Conservation (phyloP, 64 coral and sea anemone species). For the Dendronephthya gigantea region DNA sequence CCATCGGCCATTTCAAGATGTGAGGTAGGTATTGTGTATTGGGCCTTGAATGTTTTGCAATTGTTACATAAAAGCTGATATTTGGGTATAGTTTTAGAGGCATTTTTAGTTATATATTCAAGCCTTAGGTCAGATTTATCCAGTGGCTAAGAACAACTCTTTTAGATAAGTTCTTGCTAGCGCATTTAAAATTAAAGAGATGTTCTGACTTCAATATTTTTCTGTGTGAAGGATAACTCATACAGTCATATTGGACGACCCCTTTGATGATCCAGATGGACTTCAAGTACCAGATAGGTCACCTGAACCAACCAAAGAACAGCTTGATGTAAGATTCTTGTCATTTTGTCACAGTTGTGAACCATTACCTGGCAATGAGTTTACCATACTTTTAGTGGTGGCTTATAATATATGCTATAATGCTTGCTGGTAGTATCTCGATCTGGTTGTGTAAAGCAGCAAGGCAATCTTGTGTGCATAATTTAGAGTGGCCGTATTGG, state of each 20-base stretch:
- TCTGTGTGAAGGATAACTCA: slow-evolving; percentile 59
- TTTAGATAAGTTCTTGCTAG: no score
- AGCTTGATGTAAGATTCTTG: slow-evolving; percentile 58
- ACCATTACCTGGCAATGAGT: no score
- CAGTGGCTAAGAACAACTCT: no score
- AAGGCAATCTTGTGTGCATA: neutral
- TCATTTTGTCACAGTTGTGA: neutral
- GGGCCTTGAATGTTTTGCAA: neutral
- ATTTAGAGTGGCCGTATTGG: slow-evolving; percentile 88
- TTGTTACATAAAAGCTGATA: no score
- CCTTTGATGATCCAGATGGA: slow-evolving; percentile 82
- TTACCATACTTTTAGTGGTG: no score
- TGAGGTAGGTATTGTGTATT: slow-evolving; percentile 20
- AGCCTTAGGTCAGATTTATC: no score
- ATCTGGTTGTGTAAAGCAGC: neutral
- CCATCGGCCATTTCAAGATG: slow-evolving; percentile 90
- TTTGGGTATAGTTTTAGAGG: no score
- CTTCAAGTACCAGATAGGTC: slow-evolving; percentile 73
- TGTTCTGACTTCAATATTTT: no score
- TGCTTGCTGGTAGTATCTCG: neutral
- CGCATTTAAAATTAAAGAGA: no score
- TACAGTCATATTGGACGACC: slow-evolving; percentile 83
- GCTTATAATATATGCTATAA: no score
- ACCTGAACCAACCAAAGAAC: slow-evolving; percentile 95
- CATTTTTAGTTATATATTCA: no score